phyloP scores from a whole-genome alignment of 2,888 invertebrate genomes.

The Hypolimnas misippus region DNA sequence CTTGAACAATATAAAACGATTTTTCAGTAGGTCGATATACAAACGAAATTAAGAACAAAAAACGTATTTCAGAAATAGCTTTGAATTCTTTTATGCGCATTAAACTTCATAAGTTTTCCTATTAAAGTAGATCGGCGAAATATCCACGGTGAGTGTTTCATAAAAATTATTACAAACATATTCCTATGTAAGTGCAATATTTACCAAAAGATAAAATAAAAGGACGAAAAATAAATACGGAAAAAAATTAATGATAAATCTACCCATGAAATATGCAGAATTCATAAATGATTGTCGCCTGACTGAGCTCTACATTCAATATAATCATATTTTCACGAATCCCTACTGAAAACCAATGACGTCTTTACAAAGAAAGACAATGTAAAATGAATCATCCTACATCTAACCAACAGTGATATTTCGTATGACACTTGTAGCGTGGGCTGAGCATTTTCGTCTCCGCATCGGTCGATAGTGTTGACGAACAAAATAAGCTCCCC shows the following conservation, averaged over 20 bases:
- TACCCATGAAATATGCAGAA: no score
- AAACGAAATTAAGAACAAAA: conserved; percentile 44
- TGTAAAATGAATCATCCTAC: conserved; percentile 64
- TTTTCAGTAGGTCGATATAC: background rate
- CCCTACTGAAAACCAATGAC: conserved; percentile 56
- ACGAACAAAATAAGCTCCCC: conserved; percentile 82
- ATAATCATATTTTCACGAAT: conserved; percentile 64
- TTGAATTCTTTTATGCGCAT: no score
- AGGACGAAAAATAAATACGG: no score
- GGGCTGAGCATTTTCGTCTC: conserved; percentile 70
- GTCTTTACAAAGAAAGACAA: conserved; percentile 47
- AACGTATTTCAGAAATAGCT: background rate
- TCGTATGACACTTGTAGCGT: conserved; percentile 62
- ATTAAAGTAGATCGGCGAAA: no score
- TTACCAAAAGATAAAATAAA: no score
- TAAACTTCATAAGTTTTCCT: no score
- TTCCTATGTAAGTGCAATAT: no score
- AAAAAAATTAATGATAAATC: no score
- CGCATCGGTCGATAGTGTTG: conserved; percentile 79
- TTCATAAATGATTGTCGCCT: background rate
- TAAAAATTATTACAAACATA: no score
- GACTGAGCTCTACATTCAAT: conserved; percentile 65
- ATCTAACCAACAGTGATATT: conserved; percentile 64
- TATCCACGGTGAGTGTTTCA: no score
- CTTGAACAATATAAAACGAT: conserved; percentile 16